Base-by-base conservation (phyloP, 2,888 invertebrate species). In the Esperia sulphurella region DNA sequence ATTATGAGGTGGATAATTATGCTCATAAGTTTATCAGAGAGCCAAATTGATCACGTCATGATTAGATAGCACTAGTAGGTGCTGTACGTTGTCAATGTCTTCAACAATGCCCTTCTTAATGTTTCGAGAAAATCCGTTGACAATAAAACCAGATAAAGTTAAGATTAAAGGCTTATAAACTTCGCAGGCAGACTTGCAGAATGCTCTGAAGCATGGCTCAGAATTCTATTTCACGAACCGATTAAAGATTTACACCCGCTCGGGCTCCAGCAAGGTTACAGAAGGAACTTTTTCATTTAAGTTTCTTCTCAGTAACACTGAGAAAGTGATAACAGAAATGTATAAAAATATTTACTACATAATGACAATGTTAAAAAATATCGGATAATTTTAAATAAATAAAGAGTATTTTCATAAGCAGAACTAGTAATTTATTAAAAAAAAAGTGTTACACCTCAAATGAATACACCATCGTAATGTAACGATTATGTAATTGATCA, bases 211-310 rank as follows among this genome's bases (percentile, higher is more conserved):
- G 35, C 35, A n/a, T n/a, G 35, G 21, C 21, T 41, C 13, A 41
- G 13, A 29, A 13, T 41, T 41, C 41, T 9, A 41, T 41, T 30
- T 40, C 28, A 21, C 40, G 8, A 12, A 41, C 8, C 13, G 41
- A 41, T 41, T 41, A 41, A 41, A 41, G 41, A 41, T 41, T 41
- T 30, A 41, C 29, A 12, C 39, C 13, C 12, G 37, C 12, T 14
- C 39, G 39, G 33, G 8, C 14, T 39, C 39, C 13, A n/a, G n/a
- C n/a, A 14, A 14, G 8, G n/a, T 8, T 39, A 7, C 39, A 12
- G 13, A 39, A 39, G 39, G 14, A 39, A 39, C 14, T 39, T 39
- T 39, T 39, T 39, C 39, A 14, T 14, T 39, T 14, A 39, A 39
- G 14, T 14, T 39, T 39, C 14, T 7, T 7, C 13, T 31, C 10